Percentiles rank a stretch among this genome's conserved stretches.
phyloP scores from a whole-genome alignment of 2,888 invertebrate genomes.

The Drosophila greeni region DNA sequence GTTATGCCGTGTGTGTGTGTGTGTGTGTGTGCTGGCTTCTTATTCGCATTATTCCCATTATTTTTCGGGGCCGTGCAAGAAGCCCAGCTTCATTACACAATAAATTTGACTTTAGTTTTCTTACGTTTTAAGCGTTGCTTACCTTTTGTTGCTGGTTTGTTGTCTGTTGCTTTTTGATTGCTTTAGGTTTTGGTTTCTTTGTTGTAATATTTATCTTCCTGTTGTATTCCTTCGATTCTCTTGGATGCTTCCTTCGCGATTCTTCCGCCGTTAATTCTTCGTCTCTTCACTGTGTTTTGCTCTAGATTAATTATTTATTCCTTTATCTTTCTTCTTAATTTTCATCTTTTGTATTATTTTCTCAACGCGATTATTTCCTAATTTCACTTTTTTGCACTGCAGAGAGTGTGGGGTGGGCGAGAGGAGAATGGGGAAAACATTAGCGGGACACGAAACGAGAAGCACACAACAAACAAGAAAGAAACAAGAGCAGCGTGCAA shows the following conservation, averaged over 20 bases:
- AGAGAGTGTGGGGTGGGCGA: constrained; percentile 2
- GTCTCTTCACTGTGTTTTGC: constrained; percentile 28
- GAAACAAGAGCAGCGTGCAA: constrained; percentile 52
- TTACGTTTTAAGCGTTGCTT: constrained; percentile 15
- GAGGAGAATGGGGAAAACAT: constrained; percentile 11
- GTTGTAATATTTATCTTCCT: constrained; percentile 13
- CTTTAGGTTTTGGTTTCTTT: constrained; percentile 11
- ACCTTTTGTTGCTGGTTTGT: constrained; percentile 43
- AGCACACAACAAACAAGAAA: constrained; percentile 45
- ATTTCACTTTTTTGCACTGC: constrained; percentile 61
- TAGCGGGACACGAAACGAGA: constrained; percentile 33
- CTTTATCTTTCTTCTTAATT: constrained; percentile 9
- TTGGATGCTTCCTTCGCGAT: constrained; percentile 24
- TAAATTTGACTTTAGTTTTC: constrained; percentile 44
- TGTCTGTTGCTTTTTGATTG: constrained; percentile 38
- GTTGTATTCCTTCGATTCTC: constrained; percentile 36
- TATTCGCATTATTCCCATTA: neutral
- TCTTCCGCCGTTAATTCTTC: constrained; percentile 3
- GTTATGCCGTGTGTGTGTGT: neutral
- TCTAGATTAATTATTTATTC: constrained; percentile 32
- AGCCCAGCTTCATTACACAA: constrained; percentile 74
- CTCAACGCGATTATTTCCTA: constrained; percentile 52
- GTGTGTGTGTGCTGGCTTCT: constrained; percentile 3
- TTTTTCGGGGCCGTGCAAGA: constrained; percentile 20
- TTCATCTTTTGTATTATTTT: constrained; percentile 27